Percentiles rank a stretch among this genome's conserved stretches.
Conservation (phyloP, 64 coral and sea anemone species). For the Hydrozoanthus tunicans region DNA sequence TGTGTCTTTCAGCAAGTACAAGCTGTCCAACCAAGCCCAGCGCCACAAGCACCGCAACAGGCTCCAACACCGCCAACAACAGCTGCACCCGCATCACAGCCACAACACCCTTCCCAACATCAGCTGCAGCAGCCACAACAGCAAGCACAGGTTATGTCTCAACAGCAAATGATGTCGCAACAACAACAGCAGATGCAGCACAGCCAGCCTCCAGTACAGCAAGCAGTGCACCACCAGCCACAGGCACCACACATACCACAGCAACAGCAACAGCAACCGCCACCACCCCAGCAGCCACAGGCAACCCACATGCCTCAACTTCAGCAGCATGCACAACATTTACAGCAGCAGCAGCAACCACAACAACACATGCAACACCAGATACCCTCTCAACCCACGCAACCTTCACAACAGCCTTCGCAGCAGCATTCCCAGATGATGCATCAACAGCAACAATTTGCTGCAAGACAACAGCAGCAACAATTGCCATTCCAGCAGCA, state of each 20-base stretch:
- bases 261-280: conserved; percentile 26
- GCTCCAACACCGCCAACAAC: background rate
- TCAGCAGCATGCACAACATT: conserved; percentile 36
- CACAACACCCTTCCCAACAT: background rate
- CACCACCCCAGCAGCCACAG: conserved; percentile 26
- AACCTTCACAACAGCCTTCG: conserved; percentile 19
- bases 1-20: conserved; percentile 36
- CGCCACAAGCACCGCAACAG: conserved; percentile 15
- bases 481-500: conserved; percentile 52
- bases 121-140: conserved; percentile 17
- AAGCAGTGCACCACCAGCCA: conserved; percentile 22
- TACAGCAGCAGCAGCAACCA: conserved; percentile 13
- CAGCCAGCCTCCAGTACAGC: conserved; percentile 12
- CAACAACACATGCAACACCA: conserved; percentile 43
- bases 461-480: conserved; percentile 43
- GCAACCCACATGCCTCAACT: conserved; percentile 15
- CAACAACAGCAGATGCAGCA: conserved; percentile 35
- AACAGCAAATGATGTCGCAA: conserved; percentile 14
- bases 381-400: conserved; percentile 22
- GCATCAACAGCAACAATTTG: conserved; percentile 48
- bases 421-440: conserved; percentile 48
- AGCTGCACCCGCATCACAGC: background rate
- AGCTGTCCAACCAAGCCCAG: conserved; percentile 11
- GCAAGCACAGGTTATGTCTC: conserved; percentile 3
- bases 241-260: conserved; percentile 11